Base-by-base conservation (phyloP, 2,888 invertebrate species). In the Oeneis ivallda region DNA sequence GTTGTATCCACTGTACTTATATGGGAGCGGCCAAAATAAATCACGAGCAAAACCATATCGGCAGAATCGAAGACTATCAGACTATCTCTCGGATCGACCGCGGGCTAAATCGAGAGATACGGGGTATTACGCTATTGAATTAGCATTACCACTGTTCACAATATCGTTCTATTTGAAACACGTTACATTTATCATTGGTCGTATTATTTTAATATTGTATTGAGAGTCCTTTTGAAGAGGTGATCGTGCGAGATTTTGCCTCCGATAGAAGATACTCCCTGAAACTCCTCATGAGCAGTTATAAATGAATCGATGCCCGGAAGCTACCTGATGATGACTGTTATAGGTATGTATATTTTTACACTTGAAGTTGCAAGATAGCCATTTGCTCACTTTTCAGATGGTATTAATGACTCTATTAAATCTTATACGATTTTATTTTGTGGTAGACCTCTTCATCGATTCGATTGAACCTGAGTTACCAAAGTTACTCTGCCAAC, bases 11-110 rank as follows among this genome's bases (percentile, higher is more conserved):
- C 56, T 17, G 56, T 79, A 81, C 90, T 89, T 90, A 90, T 90
- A 90, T 87, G 92, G 90, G 79, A 83, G 86, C 85, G 86, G 81
- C 87, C 83, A 81, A 89, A 89, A 91, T 91, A 91, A 91, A 92
- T 91, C 91, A 90, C 90, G 89, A 89, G 80, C 83, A 79, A 80
- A 84, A 85, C 89, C 89, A 89, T 90, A 91, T 90, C 90, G 85
- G 88, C 79, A 77, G 82, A 82, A 89, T 89, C 89, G 85, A 82
- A 84, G 85, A 83, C 83, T 87, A 89, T 89, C 76, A 41, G 56
- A 41, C 39, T 87, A 89, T 89, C 76, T 77, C 80, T 85, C 84
- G 87, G 81, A 85, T 84, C 83, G 82, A 70, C 83, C 77, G 81
- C 81, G 79, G 79, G 80, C 80, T 81, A 81, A 79, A 80, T 79